A percentile compares a stretch with the other conserved stretches of the same genome.
phyloP scores from a whole-genome alignment of 2,797 vertebrate genomes.

The Ctenochaetus hawaiiensis region DNA sequence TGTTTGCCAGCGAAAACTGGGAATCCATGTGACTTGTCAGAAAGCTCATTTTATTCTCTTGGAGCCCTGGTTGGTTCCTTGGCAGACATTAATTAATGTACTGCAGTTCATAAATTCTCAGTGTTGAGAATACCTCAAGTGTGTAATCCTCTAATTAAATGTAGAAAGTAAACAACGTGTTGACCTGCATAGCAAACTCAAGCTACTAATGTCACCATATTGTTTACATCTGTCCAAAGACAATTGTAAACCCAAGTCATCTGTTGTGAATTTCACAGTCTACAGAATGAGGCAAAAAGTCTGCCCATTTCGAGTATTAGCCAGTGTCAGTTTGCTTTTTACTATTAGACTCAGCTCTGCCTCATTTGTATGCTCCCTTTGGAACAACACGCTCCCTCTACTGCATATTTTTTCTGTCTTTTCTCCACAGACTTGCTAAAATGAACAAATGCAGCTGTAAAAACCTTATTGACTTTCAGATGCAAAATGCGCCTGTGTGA shows the following conservation, averaged over 20 bases:
- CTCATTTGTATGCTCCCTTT: conserved; percentile 74
- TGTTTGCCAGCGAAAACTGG: conserved; percentile 40
- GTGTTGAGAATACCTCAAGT: conserved; percentile 75
- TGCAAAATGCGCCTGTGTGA: conserved; percentile 54
- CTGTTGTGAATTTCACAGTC: conserved; percentile 40
- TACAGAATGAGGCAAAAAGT: conserved; percentile 40
- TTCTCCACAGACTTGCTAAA: conserved; percentile 55
- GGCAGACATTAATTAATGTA: conserved; percentile 73
- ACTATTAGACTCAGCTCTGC: conserved; percentile 41
- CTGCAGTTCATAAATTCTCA: conserved; percentile 71
- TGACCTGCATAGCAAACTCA: conserved; percentile 74
- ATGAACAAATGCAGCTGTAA: conserved; percentile 68
- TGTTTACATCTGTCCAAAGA: conserved; percentile 65
- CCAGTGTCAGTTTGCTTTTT: conserved; percentile 38
- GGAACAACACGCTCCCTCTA: conserved; percentile 47
- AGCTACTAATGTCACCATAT: conserved; percentile 38
- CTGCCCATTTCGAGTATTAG: conserved; percentile 37
- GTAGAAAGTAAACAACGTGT: conserved; percentile 66
- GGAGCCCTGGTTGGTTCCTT: conserved; percentile 55
- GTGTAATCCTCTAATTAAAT: conserved; percentile 81
- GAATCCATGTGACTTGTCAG: conserved; percentile 48
- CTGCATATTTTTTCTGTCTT: conserved; percentile 54
- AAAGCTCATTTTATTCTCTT: conserved; percentile 46
- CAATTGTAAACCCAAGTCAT: conserved; percentile 37
- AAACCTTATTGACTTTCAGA: conserved; percentile 73